Base-by-base conservation (phyloP, 1,140 invertebrate genomes). In the Zeugodacus cucurbitae region DNA sequence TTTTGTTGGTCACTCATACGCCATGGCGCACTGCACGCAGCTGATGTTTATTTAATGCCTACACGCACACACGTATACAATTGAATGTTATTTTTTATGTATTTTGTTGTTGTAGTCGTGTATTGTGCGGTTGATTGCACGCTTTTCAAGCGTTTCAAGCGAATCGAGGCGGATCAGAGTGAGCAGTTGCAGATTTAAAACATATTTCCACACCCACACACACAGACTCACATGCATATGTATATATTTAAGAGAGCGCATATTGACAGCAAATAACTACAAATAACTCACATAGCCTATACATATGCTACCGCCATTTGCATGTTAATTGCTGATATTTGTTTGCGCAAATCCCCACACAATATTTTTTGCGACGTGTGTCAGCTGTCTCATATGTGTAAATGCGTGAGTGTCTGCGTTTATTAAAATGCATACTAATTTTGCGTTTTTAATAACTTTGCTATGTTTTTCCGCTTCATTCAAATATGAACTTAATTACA, bases 1-100 rank as follows among this genome's bases (percentile, higher is more conserved):
- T n/a, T n/a, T 74, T 74, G 41, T 74, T 37, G 67, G 67, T 74
- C 34, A 74, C 67, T 8, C 67, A 74, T 74, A 74, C 67, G 67
- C 34, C 32, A 37, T 6, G 67, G 3, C 67, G 0, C 58, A 26
- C 58, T 22, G 22, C 22, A 7, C 22, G 8, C 11, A 67, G 64
- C 64, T 34, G 32, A 29, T 74, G 34, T 74, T 74, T 74, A 74
- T 74, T 37, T 74, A 74, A 62, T 6, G 22, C 58, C 8, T 62
- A 26, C 10, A 6, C n/a, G n/a, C 48, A 54, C 14, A 54, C 14
- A 54, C 14, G 6, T 54, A 54, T n/a, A n/a, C n/a, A n/a, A n/a
- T n/a, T n/a, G n/a, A n/a, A n/a, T n/a, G n/a, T n/a, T n/a, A n/a
- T n/a, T n/a, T n/a, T n/a, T n/a, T n/a, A n/a, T n/a, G n/a, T n/a